Base-by-base conservation (phyloP, 2,797 vertebrate genomes). In the Hippopotamyrus pictus region DNA sequence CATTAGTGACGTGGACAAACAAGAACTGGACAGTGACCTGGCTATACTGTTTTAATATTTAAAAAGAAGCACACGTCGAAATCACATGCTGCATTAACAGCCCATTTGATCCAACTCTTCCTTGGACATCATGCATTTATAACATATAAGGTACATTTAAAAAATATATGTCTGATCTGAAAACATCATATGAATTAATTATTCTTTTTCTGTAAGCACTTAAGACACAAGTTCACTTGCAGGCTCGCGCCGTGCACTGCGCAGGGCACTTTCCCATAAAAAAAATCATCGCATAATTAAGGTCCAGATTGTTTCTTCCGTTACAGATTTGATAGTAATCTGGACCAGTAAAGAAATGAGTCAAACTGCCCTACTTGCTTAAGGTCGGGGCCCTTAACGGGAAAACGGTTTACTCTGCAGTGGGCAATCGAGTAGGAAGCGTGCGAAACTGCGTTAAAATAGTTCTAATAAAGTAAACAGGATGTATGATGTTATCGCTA, bases 391-490 rank as follows among this genome's bases (percentile, higher is more conserved):
- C 82, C 46, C 46, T 51, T 29, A 84, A 84, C n/a, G n/a, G 44
- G 9, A 46, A 48, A 84, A 8, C 46, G 48, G 82, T 51, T 48
- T 84, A 48, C 12, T 51, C 82, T 84, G 46, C 44, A 50, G 44
- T 50, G 7, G n/a, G 44, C 41, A 44, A 84, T 25, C 41, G 11
- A 19, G n/a, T 46, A 84, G 46, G 82, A 84, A 48, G 82, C 46
- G 41, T 48, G 19, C 82, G n/a, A 51, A 51, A 51, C 22, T 46
- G 41, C 44, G 19, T 51, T 22, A 12, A 51, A 84, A 84, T 84
- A 50, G 19, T 84, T 84, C 44, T 50, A 84, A 84, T 84, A 84
- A 22, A 84, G 82, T 84, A 84, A 48, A 84, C 82, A 84, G 82
- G n/a, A 84, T 84, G 46, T 48, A 48, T 17, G 82, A 48, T 48